A percentile compares a stretch with the other conserved stretches of the same genome.
phyloP scores from a whole-genome alignment of 2,113 vertebrate genomes.

The Raphicerus campestris region DNA sequence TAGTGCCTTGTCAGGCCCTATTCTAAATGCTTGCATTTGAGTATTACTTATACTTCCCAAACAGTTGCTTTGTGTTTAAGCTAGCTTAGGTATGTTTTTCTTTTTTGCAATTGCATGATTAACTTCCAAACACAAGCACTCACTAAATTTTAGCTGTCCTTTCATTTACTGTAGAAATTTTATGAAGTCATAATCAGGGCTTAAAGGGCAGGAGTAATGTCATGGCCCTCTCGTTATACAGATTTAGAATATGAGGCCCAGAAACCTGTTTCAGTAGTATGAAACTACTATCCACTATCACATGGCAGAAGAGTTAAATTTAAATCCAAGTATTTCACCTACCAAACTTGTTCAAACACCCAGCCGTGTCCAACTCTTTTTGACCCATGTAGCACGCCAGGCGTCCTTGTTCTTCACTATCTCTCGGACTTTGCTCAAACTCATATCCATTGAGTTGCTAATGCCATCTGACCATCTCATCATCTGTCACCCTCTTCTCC shows the following conservation, averaged over 20 bases:
- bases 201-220: background rate
- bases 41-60: background rate
- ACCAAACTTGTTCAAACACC: background rate
- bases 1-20: background rate
- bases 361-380: accelerated
- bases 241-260: background rate
- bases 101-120: background rate
- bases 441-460: background rate
- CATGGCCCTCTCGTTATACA: background rate
- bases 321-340: background rate
- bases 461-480: background rate
- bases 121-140: background rate
- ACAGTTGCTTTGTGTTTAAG: background rate
- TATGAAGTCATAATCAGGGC: background rate
- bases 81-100: background rate
- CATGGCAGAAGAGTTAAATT: background rate
- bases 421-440: background rate
- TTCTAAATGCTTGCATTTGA: background rate
- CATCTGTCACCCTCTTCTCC: background rate
- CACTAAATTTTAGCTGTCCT: background rate
- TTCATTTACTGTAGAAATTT: background rate
- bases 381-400: background rate
- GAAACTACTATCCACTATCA: background rate
- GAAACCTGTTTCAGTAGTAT: background rate
- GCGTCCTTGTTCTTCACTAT: background rate